A percentile compares a stretch with the other conserved stretches of the same genome.
phyloP scores from a whole-genome alignment of 2,797 vertebrate species.

The Cyprinella venusta region DNA sequence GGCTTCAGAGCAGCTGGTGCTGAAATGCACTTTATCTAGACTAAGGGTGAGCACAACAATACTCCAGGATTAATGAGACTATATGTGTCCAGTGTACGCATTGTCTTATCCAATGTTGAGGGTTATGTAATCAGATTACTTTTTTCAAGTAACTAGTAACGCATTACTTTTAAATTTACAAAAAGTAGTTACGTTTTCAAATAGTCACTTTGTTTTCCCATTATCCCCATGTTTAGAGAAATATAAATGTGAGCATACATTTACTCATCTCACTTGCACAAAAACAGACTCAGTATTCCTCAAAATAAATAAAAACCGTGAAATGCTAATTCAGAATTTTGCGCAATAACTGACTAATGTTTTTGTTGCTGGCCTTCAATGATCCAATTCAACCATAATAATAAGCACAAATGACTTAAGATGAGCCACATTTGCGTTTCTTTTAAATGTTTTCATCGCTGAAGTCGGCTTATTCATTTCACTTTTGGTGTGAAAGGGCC shows the following conservation, averaged over 20 bases:
- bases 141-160: not conserved
- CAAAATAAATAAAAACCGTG: too few species aligned
- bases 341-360: too few species aligned
- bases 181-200: not conserved
- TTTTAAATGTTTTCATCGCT: not conserved
- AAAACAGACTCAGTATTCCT: too few species aligned
- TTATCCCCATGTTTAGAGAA: not conserved
- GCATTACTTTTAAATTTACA: not conserved
- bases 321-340: too few species aligned
- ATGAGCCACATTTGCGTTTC: not conserved
- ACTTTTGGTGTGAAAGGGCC: not conserved
- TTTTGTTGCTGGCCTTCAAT: too few species aligned
- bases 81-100: not conserved
- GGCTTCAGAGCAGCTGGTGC: constrained; percentile 53
- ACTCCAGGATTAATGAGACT: not conserved
- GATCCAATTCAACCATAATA: too few species aligned
- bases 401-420: not conserved
- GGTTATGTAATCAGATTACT: not conserved
- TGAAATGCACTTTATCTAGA: constrained; percentile 22
- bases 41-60: constrained; percentile 40
- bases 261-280: too few species aligned
- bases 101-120: not conserved
- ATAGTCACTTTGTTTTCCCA: not conserved
- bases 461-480: not conserved
- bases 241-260: too few species aligned